Evolutionary conservation across 2,888 invertebrate species (phyloP).

Genomic region (Ennomos fuscantarius): DNA sequence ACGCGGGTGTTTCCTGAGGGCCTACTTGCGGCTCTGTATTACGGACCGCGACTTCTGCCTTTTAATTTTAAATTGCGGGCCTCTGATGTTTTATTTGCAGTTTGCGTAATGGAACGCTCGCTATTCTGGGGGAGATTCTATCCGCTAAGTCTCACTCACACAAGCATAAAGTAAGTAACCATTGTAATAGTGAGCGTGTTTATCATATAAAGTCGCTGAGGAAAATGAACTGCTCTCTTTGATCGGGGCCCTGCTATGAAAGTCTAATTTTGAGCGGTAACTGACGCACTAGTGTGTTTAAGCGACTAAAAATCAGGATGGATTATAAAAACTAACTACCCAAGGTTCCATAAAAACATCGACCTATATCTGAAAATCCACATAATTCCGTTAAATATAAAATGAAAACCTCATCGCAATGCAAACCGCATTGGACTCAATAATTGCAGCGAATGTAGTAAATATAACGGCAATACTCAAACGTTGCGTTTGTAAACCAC

Average conservation of each 20-base stretch:
- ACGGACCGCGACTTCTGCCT: slow-evolving; percentile 32
- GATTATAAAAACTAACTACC: no score
- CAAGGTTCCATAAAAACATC: no score
- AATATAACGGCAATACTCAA: slow-evolving; percentile 5
- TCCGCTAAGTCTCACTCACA: no score
- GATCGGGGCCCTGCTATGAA: no score
- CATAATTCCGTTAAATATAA: background rate
- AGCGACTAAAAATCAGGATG: background rate
- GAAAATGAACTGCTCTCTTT: no score
- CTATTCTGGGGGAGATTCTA: slow-evolving; percentile 1
- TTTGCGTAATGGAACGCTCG: slow-evolving; percentile 28
- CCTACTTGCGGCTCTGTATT: slow-evolving; percentile 46
- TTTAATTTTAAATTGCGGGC: slow-evolving; percentile 34
- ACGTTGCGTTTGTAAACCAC: no score
- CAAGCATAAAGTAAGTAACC: no score
- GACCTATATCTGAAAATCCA: slow-evolving; percentile 1
- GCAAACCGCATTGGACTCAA: slow-evolving; percentile 4
- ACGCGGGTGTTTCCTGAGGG: slow-evolving; percentile 50
- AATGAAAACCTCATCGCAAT: background rate
- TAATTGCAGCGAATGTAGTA: background rate
- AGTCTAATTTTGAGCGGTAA: no score
- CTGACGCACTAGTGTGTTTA: background rate
- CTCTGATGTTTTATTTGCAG: slow-evolving; percentile 32
- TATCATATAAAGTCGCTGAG: no score
- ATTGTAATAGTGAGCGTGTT: no score